Evolutionary conservation across 2,888 invertebrate species (phyloP), one percentile per base, ranked within the genome.

Genomic region (Alcis repandata): DNA sequence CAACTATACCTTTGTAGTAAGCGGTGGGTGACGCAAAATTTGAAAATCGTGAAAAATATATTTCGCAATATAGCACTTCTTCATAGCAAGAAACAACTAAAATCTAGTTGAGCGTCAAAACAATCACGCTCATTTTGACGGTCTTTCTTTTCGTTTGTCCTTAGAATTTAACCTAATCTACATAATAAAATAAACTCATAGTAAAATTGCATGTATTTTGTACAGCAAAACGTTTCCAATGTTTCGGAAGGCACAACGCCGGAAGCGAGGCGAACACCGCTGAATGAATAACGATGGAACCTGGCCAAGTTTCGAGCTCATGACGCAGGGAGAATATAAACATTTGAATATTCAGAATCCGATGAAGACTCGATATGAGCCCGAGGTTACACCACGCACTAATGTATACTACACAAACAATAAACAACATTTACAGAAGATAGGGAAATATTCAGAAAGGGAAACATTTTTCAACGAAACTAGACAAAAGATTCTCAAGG

Each of bases 241-340:
- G 52, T 60, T 67, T 71, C 67, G 73, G 74, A 74, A 74, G 72
- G 71, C 48, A 43, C 43, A 59, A 45, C 59, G 51, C 72, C 70
- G 74, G 72, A 74, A 71, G 67, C 69, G n/a, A 32, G 53, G 40
- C 57, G 69, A 71, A 67, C 72, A 69, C 70, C 72, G 67, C 67
- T 72, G 62, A 74, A 74, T 75, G 77, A 75, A 75, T 73, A 74
- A 72, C 68, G 69, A 72, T 77, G 75, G 75, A 75, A 68, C 73
- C 52, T 41, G 45, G 77, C 77, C 77, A 77, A 72, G 67, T 66
- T 68, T 64, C 33, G 32, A 54, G 32, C 63, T 63, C 60, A 48
- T 74, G 73, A 76, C 72, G 68, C 46, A 59, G 62, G 38, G 15
- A 52, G 60, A 71, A 71, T 66, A 71, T 57, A 65, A 51, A 59